Conservation (phyloP, 2,888 invertebrate genomes). For the Drosophila greeni region DNA sequence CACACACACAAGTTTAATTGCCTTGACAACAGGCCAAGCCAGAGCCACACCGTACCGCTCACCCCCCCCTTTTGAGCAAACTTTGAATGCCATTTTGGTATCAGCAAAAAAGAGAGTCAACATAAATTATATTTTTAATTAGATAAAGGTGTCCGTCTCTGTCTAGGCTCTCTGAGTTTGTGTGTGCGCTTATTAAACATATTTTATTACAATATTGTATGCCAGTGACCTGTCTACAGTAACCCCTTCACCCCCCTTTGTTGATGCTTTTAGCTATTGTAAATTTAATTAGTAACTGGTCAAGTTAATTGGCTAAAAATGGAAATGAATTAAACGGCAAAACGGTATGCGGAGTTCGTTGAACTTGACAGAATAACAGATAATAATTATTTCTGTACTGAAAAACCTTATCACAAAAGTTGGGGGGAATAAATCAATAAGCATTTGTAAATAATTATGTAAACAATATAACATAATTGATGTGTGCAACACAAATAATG, state of each 20-base stretch:
- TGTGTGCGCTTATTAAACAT: constrained; percentile 39
- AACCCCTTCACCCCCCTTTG: not conserved
- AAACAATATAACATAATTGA: not conserved
- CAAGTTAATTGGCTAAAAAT: constrained; percentile 41
- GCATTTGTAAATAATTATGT: constrained; percentile 3
- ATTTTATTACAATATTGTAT: constrained; percentile 40
- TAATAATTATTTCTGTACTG: constrained; percentile 1
- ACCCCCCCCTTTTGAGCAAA: constrained; percentile 25
- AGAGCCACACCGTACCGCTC: not conserved
- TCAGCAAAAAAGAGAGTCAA: constrained; percentile 39
- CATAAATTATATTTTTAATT: constrained; percentile 52
- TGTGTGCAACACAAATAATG: too few species aligned
- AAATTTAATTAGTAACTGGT: constrained; percentile 61
- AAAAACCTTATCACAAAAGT: not conserved
- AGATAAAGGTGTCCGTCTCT: constrained; percentile 33
- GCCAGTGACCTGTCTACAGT: constrained; percentile 18
- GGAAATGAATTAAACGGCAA: constrained; percentile 29
- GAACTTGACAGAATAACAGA: constrained; percentile 33
- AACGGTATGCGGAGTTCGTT: constrained; percentile 46
- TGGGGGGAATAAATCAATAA: not conserved
- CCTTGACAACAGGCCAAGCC: constrained; percentile 26
- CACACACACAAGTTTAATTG: constrained; percentile 37
- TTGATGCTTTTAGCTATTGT: constrained; percentile 42
- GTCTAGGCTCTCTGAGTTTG: constrained; percentile 4
- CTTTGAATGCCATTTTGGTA: constrained; percentile 38